Conservation (phyloP, 2,113 vertebrate genomes). For the Chiloscyllium plagiosum region DNA sequence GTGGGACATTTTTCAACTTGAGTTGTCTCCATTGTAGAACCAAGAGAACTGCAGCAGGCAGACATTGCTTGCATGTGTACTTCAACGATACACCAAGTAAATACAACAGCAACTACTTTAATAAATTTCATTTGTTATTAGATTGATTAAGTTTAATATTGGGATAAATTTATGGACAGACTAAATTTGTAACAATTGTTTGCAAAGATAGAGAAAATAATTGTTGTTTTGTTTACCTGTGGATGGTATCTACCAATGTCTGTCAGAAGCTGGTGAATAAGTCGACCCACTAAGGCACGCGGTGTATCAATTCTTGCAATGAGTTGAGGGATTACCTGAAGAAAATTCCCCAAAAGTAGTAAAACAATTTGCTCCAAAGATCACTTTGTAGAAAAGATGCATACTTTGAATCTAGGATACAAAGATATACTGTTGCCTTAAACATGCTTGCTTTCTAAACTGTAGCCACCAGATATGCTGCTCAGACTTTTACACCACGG, state of each 20-base stretch:
- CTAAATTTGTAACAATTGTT: background rate
- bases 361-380: background rate
- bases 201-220: background rate
- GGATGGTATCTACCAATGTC: slow-evolving; percentile 95
- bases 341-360: background rate
- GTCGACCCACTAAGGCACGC: slow-evolving; percentile 82
- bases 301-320: slow-evolving; percentile 96
- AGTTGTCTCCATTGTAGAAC: too few relatives aligned
- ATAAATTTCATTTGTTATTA: background rate
- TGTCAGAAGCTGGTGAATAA: slow-evolving; percentile 94
- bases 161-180: background rate
- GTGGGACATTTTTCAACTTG: too few relatives aligned
- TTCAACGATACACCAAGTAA: background rate
- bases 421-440: background rate
- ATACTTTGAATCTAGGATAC: background rate
- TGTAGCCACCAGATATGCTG: background rate
- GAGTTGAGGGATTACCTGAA: slow-evolving; percentile 92
- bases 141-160: background rate
- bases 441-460: background rate
- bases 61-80: too few relatives aligned
- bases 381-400: background rate
- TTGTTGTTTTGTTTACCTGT: slow-evolving; percentile 61
- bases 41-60: too few relatives aligned
- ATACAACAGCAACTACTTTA: background rate
- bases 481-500: too few relatives aligned